A percentile compares a stretch with the other conserved stretches of the same genome.
Evolutionary conservation across 1,140 invertebrate genomes (phyloP).

Genomic region (Oscheius sp.): DNA sequence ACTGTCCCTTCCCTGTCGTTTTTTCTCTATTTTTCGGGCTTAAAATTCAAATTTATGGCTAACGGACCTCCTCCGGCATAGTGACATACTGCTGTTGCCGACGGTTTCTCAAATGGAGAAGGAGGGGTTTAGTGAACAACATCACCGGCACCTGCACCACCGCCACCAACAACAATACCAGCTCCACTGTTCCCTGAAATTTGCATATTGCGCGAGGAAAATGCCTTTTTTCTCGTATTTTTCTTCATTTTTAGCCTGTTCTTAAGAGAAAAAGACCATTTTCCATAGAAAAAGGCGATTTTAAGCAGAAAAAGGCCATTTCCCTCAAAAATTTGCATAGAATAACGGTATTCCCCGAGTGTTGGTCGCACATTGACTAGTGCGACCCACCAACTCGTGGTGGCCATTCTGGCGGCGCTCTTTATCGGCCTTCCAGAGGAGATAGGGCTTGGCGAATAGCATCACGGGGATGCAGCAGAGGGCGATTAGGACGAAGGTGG

Average conservation of each 20-base stretch:
- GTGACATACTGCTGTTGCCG: conserved; percentile 2
- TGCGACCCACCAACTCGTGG: conserved; percentile 46
- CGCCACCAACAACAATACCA: conserved; percentile 65
- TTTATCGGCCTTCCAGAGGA: conserved; percentile 56
- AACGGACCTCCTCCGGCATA: conserved; percentile 3
- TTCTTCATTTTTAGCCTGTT: too few species aligned
- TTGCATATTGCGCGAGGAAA: neutral
- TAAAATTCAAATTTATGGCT: neutral
- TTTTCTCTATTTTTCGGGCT: too few species aligned
- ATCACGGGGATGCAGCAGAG: conserved; percentile 85
- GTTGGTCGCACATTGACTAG: neutral
- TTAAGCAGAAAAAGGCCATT: too few species aligned
- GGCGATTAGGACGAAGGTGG: conserved; percentile 72
- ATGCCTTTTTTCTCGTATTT: too few species aligned
- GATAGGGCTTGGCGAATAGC: conserved; percentile 83
- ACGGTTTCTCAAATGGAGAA: conserved; percentile 18
- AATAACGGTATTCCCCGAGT: neutral
- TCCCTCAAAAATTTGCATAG: neutral
- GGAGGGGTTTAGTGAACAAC: conserved; percentile 81
- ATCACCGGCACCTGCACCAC: conserved; percentile 83
- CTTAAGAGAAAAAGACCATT: too few species aligned
- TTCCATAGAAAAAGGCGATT: too few species aligned
- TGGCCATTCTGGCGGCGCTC: conserved; percentile 45
- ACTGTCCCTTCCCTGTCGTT: too few species aligned
- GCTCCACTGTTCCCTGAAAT: conserved; percentile 34